A percentile compares a stretch with the other conserved stretches of the same genome.
Evolutionary conservation across 2,888 invertebrate genomes (phyloP).

Genomic region (Gortyna flavago): DNA sequence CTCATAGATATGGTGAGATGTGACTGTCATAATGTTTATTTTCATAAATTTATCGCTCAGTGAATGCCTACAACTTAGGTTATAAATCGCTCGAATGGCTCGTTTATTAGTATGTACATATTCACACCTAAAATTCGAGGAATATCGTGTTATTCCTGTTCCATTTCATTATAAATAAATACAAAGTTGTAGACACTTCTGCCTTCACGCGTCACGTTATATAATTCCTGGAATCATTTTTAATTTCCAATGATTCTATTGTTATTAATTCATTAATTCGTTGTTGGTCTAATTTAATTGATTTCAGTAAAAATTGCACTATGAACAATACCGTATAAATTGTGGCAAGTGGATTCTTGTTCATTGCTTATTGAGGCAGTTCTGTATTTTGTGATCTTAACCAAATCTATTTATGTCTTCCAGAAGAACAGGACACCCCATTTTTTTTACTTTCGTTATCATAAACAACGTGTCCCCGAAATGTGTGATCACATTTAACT

Average conservation of each 20-base stretch:
- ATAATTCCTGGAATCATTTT: conserved; percentile 1
- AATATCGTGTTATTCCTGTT: background rate
- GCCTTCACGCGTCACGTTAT: background rate
- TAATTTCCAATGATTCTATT: background rate
- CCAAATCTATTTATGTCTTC: too few relatives aligned
- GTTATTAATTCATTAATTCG: conserved; percentile 10
- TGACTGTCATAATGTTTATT: too few relatives aligned
- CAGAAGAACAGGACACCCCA: too few relatives aligned
- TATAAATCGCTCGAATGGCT: too few relatives aligned
- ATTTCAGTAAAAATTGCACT: background rate
- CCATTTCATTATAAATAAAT: conserved; percentile 18
- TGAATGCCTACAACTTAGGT: too few relatives aligned
- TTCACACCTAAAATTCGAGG: conserved; percentile 6
- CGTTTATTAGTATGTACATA: background rate
- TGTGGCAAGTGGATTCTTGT: too few relatives aligned
- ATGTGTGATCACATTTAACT: too few relatives aligned
- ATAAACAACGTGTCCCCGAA: too few relatives aligned
- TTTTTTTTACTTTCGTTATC: too few relatives aligned
- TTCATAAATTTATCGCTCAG: too few relatives aligned
- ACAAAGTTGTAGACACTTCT: background rate
- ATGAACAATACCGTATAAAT: too few relatives aligned
- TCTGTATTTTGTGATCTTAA: background rate
- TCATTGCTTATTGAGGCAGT: background rate
- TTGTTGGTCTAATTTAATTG: background rate
- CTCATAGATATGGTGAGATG: too few relatives aligned